A percentile compares a stretch with the other conserved stretches of the same genome.
phyloP scores from a whole-genome alignment of 2,888 invertebrate genomes.

The Thyatira batis region DNA sequence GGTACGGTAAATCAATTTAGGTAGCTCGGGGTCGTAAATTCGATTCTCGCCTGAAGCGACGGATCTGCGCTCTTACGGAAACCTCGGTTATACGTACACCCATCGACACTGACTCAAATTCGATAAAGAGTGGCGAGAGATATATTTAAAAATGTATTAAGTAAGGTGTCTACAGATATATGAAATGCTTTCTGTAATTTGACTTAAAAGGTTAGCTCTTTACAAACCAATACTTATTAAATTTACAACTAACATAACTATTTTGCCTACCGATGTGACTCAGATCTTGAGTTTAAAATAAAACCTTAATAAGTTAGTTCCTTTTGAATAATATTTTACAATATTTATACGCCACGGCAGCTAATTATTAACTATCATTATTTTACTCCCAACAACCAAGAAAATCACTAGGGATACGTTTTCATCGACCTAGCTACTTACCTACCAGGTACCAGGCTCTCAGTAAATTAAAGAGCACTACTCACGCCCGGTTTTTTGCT shows the following conservation, averaged over 20 bases:
- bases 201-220: conserved; percentile 8
- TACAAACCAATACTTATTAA: no score
- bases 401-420: no score
- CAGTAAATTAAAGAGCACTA: conserved; percentile 28
- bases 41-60: conserved; percentile 68
- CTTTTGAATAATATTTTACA: no score
- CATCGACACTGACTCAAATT: conserved; percentile 61
- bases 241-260: no score
- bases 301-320: no score
- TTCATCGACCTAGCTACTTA: no score
- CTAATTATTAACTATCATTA: no score
- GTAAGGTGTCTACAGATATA: neutral
- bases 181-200: no score
- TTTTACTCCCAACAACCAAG: no score
- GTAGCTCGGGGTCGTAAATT: conserved; percentile 71
- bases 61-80: conserved; percentile 58
- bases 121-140: conserved; percentile 51
- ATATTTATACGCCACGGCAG: no score
- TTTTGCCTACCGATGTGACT: no score
- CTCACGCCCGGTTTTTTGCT: neutral
- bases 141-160: conserved; percentile 36
- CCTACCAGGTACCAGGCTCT: conserved; percentile 39
- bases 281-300: no score
- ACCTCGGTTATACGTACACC: conserved; percentile 51
- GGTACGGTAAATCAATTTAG: conserved; percentile 76